Evolutionary conservation across 2,113 vertebrate species (phyloP), one percentile per base, ranked within the genome.

Genomic region (Fulica atra): DNA sequence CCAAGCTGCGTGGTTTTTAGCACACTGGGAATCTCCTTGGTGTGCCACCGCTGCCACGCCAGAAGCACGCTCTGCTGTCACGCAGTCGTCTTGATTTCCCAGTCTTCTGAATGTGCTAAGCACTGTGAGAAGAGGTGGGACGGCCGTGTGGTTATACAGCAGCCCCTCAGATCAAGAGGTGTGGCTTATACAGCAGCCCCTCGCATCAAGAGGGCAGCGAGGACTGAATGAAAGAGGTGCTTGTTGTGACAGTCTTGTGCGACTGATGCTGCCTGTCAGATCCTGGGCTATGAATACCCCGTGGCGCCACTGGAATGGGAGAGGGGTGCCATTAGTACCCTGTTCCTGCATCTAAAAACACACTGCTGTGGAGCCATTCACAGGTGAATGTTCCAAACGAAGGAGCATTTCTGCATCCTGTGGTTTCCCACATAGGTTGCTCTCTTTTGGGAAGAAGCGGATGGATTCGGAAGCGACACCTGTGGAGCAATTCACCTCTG

Each of bases 321-420:
- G 94, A 95, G 95, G 80, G 93, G 83, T 81, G 78, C 29, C 80
- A 46, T 74, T 89, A 81, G 69, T 68, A 50, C 65, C 9, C 66
- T 70, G 50, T 46, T 69, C 83, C 21, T 12, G 13, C 15, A 31
- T 20, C 91, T 94, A 91, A 93, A 96, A 92, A 93, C 95, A 94
- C 1, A 11, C 44, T 33, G 61, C 76, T 38, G 1, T 31, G 72
- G 38, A 68, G n/a, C 72, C 80, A 80, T 76, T 93, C 91, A 54
- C 88, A 96, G 96, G 93, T 94, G 95, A 14, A 91, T 59, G 78
- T 93, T 92, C 86, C 92, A 89, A 61, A 84, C 69, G 44, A 71
- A 93, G 90, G 29, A 33, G 66, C 14, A 68, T 61, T 79, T 86
- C 72, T 84, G 19, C 74, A 84, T 81, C 25, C 53, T 56, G 33